Evolutionary conservation across 2,888 invertebrate genomes (phyloP), one percentile per base, ranked within the genome.

Genomic region (Salpingus planirostris): DNA sequence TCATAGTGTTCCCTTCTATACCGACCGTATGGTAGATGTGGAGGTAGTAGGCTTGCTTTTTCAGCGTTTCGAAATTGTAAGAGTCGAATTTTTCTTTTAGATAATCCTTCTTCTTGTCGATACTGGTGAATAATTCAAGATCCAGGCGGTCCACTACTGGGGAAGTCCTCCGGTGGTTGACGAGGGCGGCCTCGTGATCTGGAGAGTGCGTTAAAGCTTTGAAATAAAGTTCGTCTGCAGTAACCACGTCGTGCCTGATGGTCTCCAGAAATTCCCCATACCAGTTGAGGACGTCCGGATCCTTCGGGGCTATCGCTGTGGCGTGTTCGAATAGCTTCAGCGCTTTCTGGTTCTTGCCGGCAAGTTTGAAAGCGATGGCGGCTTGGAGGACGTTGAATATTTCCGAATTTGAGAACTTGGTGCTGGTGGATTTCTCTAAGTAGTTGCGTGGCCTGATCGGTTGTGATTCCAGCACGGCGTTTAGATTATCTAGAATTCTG

Each of bases 1-100:
- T 86, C 83, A 98, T 88, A 0, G 96, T 96, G 58, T 97, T 97
- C 0, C 96, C 96, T 67, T 97, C 97, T 43, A 97, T 92, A 13
- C 90, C 96, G 11, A 92, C 93, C 0, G 95, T 92, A 57, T 97
- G 96, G 63, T 95, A 93, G 40, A 97, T 91, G 58, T 96, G 92
- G 55, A 87, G 79, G 60, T 91, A 95, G 62, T 95, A 97, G 2
- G 91, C 91, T 63, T 96, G 95, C 57, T 87, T 88, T 56, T 93
- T 93, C 2, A 91, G 86, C 52, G 89, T 74, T 29, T 88, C 72
- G 44, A 95, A 67, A 3, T 89, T 86, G 0, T 83, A 74, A 42
- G 85, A 80, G 11, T 92, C 88, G 53, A 93, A 53, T 27, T 54
- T 82, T 3, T 78, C 77, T 12, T 85, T 77, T 4, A 96, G 67